Evolutionary conservation across 2,113 vertebrate genomes (phyloP).

Genomic region (Conger conger): DNA sequence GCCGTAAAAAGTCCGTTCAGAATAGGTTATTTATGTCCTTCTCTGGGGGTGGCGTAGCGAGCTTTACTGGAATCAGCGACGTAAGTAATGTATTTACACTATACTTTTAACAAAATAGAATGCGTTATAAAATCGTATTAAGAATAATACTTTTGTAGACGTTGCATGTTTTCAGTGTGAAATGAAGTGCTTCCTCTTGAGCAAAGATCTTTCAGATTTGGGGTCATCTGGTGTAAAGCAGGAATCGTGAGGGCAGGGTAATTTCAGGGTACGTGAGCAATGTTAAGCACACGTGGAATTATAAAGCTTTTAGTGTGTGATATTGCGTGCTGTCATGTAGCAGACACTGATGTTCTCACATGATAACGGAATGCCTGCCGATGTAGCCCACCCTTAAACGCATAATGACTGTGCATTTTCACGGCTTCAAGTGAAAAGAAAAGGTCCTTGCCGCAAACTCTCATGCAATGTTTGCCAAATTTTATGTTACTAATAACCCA

Average conservation of each 20-base stretch:
- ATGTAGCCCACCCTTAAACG: not conserved
- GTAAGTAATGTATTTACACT: not conserved
- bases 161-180: not conserved
- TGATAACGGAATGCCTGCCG: not conserved
- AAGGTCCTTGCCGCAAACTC: not conserved
- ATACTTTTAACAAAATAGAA: no score
- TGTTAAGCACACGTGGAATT: not conserved
- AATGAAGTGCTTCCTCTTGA: not conserved
- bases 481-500: no score
- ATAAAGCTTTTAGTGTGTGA: not conserved
- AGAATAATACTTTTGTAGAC: not conserved
- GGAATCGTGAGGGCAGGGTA: not conserved
- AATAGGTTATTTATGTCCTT: not conserved
- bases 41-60: not conserved
- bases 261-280: not conserved
- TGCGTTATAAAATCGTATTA: not conserved
- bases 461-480: no score
- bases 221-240: not conserved
- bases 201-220: not conserved
- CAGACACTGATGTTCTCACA: not conserved
- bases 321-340: not conserved
- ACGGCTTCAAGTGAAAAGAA: not conserved
- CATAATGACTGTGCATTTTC: no score
- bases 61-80: not conserved
- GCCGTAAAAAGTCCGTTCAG: not conserved